Base-by-base conservation (phyloP, 2,797 vertebrate species). In the Karalla daura region DNA sequence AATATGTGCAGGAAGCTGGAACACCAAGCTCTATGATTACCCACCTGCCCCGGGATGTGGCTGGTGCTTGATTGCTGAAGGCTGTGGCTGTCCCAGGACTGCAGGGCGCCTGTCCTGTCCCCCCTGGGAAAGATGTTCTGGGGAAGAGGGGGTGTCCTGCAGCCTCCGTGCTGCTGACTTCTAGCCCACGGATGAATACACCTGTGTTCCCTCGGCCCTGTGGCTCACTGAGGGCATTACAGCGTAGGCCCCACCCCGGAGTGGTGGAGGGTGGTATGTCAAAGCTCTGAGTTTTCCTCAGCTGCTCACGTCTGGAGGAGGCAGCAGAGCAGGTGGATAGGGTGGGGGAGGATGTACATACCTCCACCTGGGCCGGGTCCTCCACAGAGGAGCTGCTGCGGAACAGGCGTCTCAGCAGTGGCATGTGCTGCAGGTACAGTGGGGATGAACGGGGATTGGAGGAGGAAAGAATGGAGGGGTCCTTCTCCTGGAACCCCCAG, bases 261-360 rank as follows among this genome's bases (percentile, higher is more conserved):
- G 86, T 83, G 0, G 93, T 86, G 18, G 93, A 64, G 2, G 94
- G 91, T 0, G 88, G 91, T 0, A 88, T 87, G 80, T 98, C 97
- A 9, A 97, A 95, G 78, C 96, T 98, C 25, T 95, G 95, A 2
- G 95, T 94, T 72, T 98, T 98, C 15, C 94, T 91, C 21, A 96
- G 88, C n/a, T 90, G 74, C 63, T 91, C 94, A 46, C 91, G 86
- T 15, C 90, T 46, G 33, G 67, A 80, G 56, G 17, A 68, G 25
- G 7, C 51, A 35, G 65, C 28, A 2, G 37, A 39, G 11, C 59
- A 47, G 21, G 39, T 56, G 18, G 75, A 21, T 36, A 67, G 25
- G 2, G 15, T 1, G 53, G 74, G 55, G 45, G 49, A 30, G 9
- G 43, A n/a, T n/a, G n/a, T n/a, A n/a, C n/a, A n/a, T n/a, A n/a